phyloP scores from a whole-genome alignment of 2,113 vertebrate species.

The Bufo bufo region DNA sequence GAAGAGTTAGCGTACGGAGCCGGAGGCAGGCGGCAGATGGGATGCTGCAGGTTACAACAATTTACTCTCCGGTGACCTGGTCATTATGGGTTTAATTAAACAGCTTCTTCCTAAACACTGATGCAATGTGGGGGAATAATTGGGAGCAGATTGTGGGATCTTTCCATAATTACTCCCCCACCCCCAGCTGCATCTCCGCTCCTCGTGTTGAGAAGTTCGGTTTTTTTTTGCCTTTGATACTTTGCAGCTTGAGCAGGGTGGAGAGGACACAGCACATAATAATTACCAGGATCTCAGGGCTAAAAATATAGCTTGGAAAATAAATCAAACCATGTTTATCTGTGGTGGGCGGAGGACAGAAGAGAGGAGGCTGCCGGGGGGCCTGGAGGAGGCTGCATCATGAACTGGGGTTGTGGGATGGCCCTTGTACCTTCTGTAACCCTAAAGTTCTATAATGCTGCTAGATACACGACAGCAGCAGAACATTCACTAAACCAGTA shows the following conservation, averaged over 20 bases:
- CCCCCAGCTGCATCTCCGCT: no score
- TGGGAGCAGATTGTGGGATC: not conserved
- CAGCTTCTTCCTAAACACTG: not conserved
- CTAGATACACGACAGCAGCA: no score
- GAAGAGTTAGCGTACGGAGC: no score
- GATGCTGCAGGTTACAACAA: not conserved
- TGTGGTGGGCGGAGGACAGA: no score
- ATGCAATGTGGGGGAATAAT: not conserved
- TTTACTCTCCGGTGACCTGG: no score
- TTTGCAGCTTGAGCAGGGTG: not conserved
- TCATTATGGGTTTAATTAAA: not conserved
- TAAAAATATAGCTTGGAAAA: not conserved
- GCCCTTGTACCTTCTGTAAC: no score
- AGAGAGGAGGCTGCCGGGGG: no score
- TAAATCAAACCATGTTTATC: not conserved
- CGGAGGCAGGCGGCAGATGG: not conserved
- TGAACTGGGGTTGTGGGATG: no score
- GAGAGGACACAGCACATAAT: not conserved
- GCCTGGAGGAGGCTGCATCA: no score
- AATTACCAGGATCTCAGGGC: not conserved
- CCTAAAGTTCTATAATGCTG: no score
- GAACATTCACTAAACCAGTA: no score
- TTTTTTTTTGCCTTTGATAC: not conserved
- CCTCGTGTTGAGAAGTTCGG: not conserved
- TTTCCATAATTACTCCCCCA: not conserved